These are phyloP conservation scores for Drosophila pseudoobscura DNA, from an alignment of 1,140 invertebrate genomes.

Conservation along the genomic window DNA sequence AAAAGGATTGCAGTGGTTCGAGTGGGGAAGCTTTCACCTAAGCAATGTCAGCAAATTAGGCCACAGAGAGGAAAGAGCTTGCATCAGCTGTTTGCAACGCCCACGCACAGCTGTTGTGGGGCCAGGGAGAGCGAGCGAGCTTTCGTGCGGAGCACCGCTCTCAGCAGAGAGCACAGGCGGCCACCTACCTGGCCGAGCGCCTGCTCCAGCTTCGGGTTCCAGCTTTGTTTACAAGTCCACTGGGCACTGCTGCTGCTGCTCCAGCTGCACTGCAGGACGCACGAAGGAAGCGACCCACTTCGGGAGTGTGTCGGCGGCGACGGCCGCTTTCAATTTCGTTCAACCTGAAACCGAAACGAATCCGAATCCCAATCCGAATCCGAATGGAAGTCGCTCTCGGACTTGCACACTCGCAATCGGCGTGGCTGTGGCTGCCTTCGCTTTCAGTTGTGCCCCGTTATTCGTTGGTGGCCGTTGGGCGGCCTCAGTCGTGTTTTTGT, in stretches of 20 bases:
- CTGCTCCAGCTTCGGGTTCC: slow-evolving; percentile 11
- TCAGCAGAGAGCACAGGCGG: slow-evolving; percentile 27
- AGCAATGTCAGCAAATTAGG: slow-evolving; percentile 72
- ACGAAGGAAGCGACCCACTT: slow-evolving; percentile 57
- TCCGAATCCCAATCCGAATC: slow-evolving; percentile 6
- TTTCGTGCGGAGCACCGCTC: slow-evolving; percentile 27
- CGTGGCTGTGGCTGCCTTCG: slow-evolving; percentile 26
- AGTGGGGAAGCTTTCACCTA: slow-evolving; percentile 33
- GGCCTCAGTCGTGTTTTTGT: slow-evolving; percentile 80
- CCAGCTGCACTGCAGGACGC: slow-evolving; percentile 61
- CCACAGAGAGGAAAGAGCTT: slow-evolving; percentile 33
- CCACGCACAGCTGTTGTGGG: slow-evolving; percentile 49
- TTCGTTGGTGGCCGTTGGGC: slow-evolving; percentile 77
- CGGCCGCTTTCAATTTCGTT: slow-evolving; percentile 74
- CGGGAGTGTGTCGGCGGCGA: slow-evolving; percentile 18
- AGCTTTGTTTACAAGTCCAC: slow-evolving; percentile 54
- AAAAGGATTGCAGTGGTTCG: slow-evolving; percentile 37
- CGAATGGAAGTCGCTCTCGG: slow-evolving; percentile 29
- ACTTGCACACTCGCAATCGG: slow-evolving; percentile 39
- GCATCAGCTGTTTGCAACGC: slow-evolving; percentile 68
- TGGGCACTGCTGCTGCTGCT: slow-evolving; percentile 22
- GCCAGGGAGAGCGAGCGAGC: slow-evolving; percentile 19
- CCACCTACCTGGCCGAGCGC: slow-evolving; percentile 27
- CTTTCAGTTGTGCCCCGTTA: slow-evolving; percentile 75
- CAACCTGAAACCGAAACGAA: slow-evolving; percentile 55